Percentiles rank a stretch among this genome's conserved stretches.
Conservation (phyloP, 2,797 vertebrate species). For the Megalops cyprinoides region DNA sequence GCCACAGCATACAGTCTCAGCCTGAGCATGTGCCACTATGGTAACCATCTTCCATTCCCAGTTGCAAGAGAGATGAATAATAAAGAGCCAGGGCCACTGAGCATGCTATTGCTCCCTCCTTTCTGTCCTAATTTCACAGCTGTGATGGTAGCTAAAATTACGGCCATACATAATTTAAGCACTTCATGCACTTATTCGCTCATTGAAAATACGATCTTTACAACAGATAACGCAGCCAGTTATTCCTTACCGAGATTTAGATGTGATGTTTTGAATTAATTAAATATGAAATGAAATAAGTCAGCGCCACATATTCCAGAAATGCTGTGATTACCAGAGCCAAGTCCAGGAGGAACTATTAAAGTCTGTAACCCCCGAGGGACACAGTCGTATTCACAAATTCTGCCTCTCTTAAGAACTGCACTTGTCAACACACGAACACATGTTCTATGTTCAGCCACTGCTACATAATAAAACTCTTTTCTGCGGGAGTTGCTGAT, state of each 20-base stretch:
- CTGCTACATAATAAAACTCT: constrained; percentile 36
- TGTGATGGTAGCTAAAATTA: constrained; percentile 15
- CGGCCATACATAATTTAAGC: constrained; percentile 14
- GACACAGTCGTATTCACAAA: constrained; percentile 39
- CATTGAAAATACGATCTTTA: constrained; percentile 8
- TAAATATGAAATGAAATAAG: background rate
- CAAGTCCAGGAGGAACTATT: constrained; percentile 33
- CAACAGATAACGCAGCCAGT: background rate
- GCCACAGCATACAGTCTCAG: background rate
- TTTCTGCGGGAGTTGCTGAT: constrained; percentile 19
- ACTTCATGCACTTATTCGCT: background rate
- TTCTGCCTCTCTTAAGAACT: constrained; percentile 37
- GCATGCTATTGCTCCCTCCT: constrained; percentile 14
- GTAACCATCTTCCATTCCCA: constrained; percentile 11
- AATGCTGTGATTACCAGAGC: background rate
- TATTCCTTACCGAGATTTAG: background rate
- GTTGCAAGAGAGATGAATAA: constrained; percentile 10
- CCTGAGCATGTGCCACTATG: background rate
- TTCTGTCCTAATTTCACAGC: constrained; percentile 15
- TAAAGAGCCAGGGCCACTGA: constrained; percentile 2
- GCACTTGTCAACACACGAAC: constrained; percentile 45
- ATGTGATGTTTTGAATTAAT: background rate
- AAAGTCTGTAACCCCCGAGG: constrained; percentile 29
- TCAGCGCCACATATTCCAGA: background rate
- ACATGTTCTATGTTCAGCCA: constrained; percentile 43